Conservation (phyloP, 2,888 invertebrate genomes). For the Pomacea canaliculata region DNA sequence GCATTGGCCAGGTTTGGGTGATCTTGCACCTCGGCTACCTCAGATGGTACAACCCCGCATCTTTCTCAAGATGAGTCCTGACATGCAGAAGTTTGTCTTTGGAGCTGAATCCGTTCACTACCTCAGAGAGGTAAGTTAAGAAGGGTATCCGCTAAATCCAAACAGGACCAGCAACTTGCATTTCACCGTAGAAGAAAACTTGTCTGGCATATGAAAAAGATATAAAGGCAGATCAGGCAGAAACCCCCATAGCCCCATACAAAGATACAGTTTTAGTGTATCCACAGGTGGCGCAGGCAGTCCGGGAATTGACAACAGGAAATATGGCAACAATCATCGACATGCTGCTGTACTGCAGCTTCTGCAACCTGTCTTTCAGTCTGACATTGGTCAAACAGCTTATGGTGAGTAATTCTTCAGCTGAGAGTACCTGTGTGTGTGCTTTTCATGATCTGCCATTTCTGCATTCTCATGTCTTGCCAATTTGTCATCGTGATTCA, state of each 20-base stretch:
- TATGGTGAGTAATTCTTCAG: constrained; percentile 60
- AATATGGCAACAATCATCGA: constrained; percentile 58
- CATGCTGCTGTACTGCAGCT: constrained; percentile 68
- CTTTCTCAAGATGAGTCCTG: constrained; percentile 66
- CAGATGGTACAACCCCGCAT: constrained; percentile 54
- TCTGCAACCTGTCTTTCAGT: constrained; percentile 67
- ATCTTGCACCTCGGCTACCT: constrained; percentile 42
- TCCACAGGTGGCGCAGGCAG: constrained; percentile 67
- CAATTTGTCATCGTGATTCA: too few relatives aligned
- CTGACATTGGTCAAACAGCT: constrained; percentile 65
- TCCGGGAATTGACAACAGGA: constrained; percentile 64
- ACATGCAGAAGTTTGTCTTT: constrained; percentile 63
- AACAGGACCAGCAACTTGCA: too few relatives aligned
- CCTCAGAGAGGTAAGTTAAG: constrained; percentile 63
- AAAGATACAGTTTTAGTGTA: background rate
- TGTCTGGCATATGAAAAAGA: too few relatives aligned
- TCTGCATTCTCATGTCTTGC: too few relatives aligned
- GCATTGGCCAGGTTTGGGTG: constrained; percentile 41
- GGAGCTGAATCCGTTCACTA: constrained; percentile 64
- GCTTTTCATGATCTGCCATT: too few relatives aligned
- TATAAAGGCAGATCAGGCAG: too few relatives aligned
- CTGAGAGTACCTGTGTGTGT: too few relatives aligned
- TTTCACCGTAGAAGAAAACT: too few relatives aligned
- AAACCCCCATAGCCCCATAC: too few relatives aligned
- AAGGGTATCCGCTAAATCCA: too few relatives aligned